These are phyloP conservation scores for Artibeus lituratus DNA, from an alignment of 2,797 vertebrate species.

Conservation along the genomic window DNA sequence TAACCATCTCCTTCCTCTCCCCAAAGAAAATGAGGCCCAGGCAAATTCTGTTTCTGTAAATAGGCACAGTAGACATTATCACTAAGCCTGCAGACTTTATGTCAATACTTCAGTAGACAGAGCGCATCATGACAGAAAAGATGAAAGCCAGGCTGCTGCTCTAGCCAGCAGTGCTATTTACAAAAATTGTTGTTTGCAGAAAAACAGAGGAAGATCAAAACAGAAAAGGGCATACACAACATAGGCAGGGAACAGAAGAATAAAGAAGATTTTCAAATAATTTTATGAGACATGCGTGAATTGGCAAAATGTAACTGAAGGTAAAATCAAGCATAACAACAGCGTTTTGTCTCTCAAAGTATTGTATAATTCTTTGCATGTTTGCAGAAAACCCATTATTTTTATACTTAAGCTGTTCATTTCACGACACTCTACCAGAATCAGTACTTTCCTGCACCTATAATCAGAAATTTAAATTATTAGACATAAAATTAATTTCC, in stretches of 20 bases:
- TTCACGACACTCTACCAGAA: neutral
- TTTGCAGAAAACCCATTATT: neutral
- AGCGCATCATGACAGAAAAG: neutral
- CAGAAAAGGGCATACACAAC: neutral
- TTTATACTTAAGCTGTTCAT: neutral
- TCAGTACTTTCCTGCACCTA: neutral
- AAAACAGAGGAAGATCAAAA: constrained; percentile 38
- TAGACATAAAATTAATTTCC: constrained; percentile 34
- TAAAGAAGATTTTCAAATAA: neutral
- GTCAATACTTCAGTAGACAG: constrained; percentile 42
- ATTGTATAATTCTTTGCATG: neutral
- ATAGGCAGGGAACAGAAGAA: neutral
- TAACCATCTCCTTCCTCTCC: neutral
- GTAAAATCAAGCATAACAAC: neutral
- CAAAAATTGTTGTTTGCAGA: constrained; percentile 26
- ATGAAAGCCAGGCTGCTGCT: neutral
- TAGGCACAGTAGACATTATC: constrained; percentile 19
- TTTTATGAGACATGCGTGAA: neutral
- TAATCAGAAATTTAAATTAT: constrained; percentile 30
- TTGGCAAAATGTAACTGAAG: neutral
- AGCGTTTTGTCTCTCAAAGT: neutral
- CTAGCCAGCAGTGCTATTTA: neutral
- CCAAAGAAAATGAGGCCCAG: neutral
- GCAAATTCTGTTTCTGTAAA: neutral
- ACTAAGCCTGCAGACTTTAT: neutral